Evolutionary conservation across 2,797 vertebrate species (phyloP), one percentile per base, ranked within the genome.

Genomic region (Tiaroga cobitis): DNA sequence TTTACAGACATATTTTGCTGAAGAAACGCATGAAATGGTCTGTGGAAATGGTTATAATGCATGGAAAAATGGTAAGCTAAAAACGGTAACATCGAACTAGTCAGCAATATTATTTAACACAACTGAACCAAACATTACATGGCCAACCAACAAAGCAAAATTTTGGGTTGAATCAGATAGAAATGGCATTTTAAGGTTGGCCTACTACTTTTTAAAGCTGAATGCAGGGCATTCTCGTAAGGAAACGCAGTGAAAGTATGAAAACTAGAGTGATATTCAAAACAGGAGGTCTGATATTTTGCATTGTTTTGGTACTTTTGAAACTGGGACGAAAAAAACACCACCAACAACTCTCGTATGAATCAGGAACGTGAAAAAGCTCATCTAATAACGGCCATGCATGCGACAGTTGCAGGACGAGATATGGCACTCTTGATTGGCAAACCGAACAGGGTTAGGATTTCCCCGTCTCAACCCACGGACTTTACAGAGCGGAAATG

Each of bases 401-500:
- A 29, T 70, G 43, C 26, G 77, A 80, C 54, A 24, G 85, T 85
- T 86, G 18, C 29, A 77, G 70, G 80, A 68, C 24, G n/a, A 80
- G 73, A 81, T 82, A 34, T 72, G 19, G 11, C 16, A 67, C 65
- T 76, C 56, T 87, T 84, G 81, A 90, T 90, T 81, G 88, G 85
- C 82, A 84, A 86, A 88, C 86, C 85, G 67, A 49, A 83, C 34
- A 80, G 41, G 69, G 77, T 88, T 84, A 91, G 91, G 90, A 90
- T 89, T 92, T 92, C 91, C 91, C 90, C 91, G 85, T 82, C 84
- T 77, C 85, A 87, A 87, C 86, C 91, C 89, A 88, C 90, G 91
- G 91, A 91, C 89, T 91, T 91, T 91, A 92, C 91, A 92, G 89
- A 89, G 88, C 91, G 91, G 91, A 92, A 92, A 88, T 91, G 86